Base-by-base conservation (phyloP, 2,797 vertebrate species). In the Macroramphosus scolopax region DNA sequence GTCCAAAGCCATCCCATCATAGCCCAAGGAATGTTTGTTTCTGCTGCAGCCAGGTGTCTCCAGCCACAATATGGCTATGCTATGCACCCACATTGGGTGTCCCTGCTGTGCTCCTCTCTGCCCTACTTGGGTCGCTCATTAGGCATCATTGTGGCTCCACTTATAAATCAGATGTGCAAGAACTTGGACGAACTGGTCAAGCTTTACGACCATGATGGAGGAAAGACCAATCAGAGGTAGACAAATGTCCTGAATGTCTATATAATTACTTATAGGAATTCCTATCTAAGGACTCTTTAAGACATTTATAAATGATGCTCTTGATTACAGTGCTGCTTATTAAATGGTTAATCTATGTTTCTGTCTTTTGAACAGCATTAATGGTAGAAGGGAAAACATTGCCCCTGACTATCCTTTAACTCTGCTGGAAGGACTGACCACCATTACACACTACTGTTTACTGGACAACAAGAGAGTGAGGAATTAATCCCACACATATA, bases 71-170 rank as follows among this genome's bases (percentile, higher is more conserved):
- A 96, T 0, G 94, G 96, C 44, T 94, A 93, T 0, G 87, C 92
- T 31, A 95, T 98, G 94, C 97, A 99, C 78, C 93, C 95, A 1
- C 89, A 93, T 20, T 99, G 97, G 97, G 95, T 98, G 41, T 84
- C 87, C 2, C 78, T 98, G 72, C 91, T 99, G 66, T 94, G 93
- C 0, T 82, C 88, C 9, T 92, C 90, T 9, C 81, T 99, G 75
- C 97, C 95, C 0, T 98, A 94, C 76, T 86, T 99, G 33, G 96
- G 96, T 0, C 94, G 91, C 60, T 98, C 96, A 0, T 78, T 99
- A 15, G 93, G 93, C 70, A 93, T 97, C 88, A 94, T 95, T 0
- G 92, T 96, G 63, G 90, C 94, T 1, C 95, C 97, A 0, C 91
- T 98, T 50, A 68, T 97, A 25, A 84, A 83, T 41, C 97, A 98